These are phyloP conservation scores for Suricata suricatta DNA, from an alignment of 2,113 vertebrate species.

Conservation along the genomic window DNA sequence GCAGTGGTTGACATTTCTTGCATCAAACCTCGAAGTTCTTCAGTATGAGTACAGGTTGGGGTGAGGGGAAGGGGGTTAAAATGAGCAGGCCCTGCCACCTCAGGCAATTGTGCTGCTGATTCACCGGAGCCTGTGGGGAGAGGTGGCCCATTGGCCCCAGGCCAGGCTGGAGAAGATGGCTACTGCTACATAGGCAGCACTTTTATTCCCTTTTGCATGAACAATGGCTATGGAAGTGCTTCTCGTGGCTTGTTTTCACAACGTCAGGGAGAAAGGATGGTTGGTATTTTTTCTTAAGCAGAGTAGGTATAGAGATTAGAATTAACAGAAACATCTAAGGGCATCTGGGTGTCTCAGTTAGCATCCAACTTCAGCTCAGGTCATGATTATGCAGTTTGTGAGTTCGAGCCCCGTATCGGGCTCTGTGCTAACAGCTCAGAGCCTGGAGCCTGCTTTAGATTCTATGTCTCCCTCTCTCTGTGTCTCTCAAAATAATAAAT, in stretches of 20 bases:
- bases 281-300: background rate
- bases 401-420: no score
- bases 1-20: conserved; percentile 18
- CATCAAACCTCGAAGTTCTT: background rate
- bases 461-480: no score
- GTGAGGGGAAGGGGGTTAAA: background rate
- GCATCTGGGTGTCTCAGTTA: no score
- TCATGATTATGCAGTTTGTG: no score
- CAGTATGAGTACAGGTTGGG: conserved; percentile 10
- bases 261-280: background rate
- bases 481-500: no score
- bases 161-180: background rate
- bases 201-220: background rate
- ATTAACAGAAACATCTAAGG: background rate
- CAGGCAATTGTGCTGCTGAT: background rate
- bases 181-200: background rate
- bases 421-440: no score
- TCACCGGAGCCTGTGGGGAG: background rate
- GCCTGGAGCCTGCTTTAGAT: no score
- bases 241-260: background rate
- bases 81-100: background rate
- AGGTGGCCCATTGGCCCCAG: background rate
- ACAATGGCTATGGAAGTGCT: background rate
- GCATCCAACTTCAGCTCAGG: no score
- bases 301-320: background rate